Evolutionary conservation across 1,140 invertebrate species (phyloP), one percentile per base, ranked within the genome.

Genomic region (Lepeophtheirus salmonis): DNA sequence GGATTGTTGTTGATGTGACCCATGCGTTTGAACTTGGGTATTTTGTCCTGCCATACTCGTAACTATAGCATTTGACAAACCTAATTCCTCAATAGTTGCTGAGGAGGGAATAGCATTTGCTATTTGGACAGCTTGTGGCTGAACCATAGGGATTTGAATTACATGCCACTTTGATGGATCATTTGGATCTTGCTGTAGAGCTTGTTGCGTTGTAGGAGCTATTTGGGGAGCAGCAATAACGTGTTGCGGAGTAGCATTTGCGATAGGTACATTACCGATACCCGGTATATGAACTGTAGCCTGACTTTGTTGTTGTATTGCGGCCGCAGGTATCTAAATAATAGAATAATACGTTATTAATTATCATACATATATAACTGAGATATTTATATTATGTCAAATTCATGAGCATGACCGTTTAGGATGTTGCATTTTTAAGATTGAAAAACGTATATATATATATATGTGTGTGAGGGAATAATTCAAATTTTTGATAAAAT

Each of bases 121-220:
- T 41, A 41, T 41, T 41, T 41, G 30, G 30, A 41, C 6, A 10
- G 55, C 55, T 2, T 23, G 6, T 3, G 55, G 17, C 3, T n/a
- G 22, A 24, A 20, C n/a, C n/a, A 50, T 53, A 18, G 59, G 17
- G 1, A 61, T 24, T 54, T 61, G 59, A 2, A 61, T 48, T 14
- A 61, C 59, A 30, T 61, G 59, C 59, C 59, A 61, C 21, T 56
- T 61, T 12, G 17, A 22, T 10, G 59, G 59, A 30, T 52, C 51
- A 16, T 6, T 61, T 10, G 50, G 59, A 55, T 52, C 51, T 25
- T 61, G 59, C 24, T 60, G 57, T 16, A 60, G 48, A 1, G 41
- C 57, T 24, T 60, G 57, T 21, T 57, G 55, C 52, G 23, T 54
- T 18, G 52, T n/a, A 16, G 20, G 52, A 20, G 52, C 52, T 14